Evolutionary conservation across 2,888 invertebrate species (phyloP).

Genomic region (Himalopsyche anomala): DNA sequence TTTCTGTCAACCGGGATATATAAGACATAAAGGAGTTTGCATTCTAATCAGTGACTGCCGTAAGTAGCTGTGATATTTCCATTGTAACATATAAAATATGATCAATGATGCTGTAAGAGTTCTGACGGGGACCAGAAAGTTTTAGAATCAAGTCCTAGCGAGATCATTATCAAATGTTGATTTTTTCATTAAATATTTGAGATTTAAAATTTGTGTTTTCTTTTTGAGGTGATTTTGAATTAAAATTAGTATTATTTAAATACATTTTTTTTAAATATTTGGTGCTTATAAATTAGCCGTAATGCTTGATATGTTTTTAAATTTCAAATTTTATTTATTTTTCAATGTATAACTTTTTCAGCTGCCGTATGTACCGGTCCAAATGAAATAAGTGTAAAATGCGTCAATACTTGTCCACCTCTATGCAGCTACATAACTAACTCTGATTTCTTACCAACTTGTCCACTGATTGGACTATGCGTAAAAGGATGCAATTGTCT

Average conservation of each 20-base stretch:
- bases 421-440: conserved; percentile 34
- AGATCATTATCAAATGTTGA: too few relatives aligned
- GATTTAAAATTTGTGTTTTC: too few relatives aligned
- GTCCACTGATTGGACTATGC: background rate
- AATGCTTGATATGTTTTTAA: too few relatives aligned
- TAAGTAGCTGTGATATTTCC: conserved; percentile 49
- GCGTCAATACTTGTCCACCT: conserved; percentile 48
- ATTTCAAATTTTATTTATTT: too few relatives aligned
- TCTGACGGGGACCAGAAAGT: too few relatives aligned
- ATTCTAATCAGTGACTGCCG: conserved; percentile 51
- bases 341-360: background rate
- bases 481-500: conserved; percentile 52
- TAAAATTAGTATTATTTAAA: too few relatives aligned
- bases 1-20: conserved; percentile 50
- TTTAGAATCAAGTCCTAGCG: too few relatives aligned
- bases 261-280: too few relatives aligned
- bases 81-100: conserved; percentile 12
- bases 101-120: too few relatives aligned
- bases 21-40: conserved; percentile 50
- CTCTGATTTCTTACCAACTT: background rate
- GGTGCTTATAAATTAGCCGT: too few relatives aligned
- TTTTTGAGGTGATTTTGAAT: too few relatives aligned
- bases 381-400: conserved; percentile 48
- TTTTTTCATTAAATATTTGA: too few relatives aligned
- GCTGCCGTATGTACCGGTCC: conserved; percentile 41